A percentile compares a stretch with the other conserved stretches of the same genome.
Evolutionary conservation across 2,797 vertebrate species (phyloP).

Genomic region (Sebastes vulpes): DNA sequence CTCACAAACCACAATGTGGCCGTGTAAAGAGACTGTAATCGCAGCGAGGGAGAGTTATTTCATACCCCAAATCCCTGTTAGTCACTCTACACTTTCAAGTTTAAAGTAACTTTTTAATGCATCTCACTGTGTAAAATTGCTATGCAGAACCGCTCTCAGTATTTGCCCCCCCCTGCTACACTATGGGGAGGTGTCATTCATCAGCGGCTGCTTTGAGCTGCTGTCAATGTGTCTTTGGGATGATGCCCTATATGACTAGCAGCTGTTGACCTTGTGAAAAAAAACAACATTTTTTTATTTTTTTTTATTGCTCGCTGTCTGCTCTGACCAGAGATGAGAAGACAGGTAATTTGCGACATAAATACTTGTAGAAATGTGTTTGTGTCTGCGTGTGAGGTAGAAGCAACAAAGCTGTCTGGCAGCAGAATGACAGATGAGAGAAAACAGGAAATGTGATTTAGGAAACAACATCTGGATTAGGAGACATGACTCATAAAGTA

Average conservation of each 20-base stretch:
- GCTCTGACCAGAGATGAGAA: conserved; percentile 21
- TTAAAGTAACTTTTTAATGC: conserved; percentile 34
- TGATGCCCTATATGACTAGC: conserved; percentile 14
- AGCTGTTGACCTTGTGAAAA: conserved; percentile 42
- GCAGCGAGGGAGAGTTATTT: conserved; percentile 25
- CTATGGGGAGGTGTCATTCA: conserved; percentile 47
- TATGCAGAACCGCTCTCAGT: conserved; percentile 29
- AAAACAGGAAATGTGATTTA: conserved; percentile 53
- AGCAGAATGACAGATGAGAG: conserved; percentile 13
- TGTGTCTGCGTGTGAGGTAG: conserved; percentile 7
- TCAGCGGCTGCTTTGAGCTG: conserved; percentile 40
- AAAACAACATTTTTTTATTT: background rate
- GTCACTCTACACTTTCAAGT: conserved; percentile 31
- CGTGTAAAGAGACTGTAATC: conserved; percentile 28
- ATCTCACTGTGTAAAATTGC: conserved; percentile 36
- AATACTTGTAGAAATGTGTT: conserved; percentile 33
- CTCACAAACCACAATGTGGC: conserved; percentile 34
- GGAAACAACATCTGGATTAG: conserved; percentile 64
- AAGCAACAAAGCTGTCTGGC: conserved; percentile 20
- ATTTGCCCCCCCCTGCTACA: conserved; percentile 11
- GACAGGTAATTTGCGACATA: conserved; percentile 52
- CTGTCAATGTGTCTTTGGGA: conserved; percentile 53
- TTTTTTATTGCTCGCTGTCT: background rate
- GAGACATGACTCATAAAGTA: conserved; percentile 56
- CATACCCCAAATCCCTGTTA: conserved; percentile 23